A percentile compares a stretch with the other conserved stretches of the same genome.
Conservation (phyloP, 2,797 vertebrate genomes). For the Varecia variegata region DNA sequence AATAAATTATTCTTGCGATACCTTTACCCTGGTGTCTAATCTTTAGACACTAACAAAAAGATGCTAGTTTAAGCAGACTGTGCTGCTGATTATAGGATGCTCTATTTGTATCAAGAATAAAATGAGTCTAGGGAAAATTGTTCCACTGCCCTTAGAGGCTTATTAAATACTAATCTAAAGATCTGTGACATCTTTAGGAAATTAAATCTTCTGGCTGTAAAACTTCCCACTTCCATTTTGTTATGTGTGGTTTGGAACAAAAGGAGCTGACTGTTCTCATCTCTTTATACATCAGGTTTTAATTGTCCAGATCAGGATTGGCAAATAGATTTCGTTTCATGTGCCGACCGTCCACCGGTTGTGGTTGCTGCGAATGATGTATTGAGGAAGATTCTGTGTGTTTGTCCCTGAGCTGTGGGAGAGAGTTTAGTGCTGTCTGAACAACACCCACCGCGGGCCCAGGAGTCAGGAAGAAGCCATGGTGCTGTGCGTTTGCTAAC, state of each 20-base stretch:
- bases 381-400: neutral
- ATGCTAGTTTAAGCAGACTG: neutral
- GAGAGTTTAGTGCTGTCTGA: neutral
- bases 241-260: neutral
- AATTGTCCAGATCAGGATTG: neutral
- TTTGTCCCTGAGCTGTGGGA: neutral
- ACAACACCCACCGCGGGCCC: fast-evolving
- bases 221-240: neutral
- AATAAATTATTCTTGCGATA: neutral
- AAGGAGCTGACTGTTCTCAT: neutral
- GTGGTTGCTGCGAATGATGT: neutral
- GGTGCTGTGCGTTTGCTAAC: fast-evolving
- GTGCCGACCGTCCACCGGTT: neutral
- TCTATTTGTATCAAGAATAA: slow-evolving; percentile 20
- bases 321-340: neutral
- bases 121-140: slow-evolving; percentile 8
- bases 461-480: neutral
- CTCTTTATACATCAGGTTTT: neutral
- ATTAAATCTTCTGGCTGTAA: slow-evolving; percentile 28
- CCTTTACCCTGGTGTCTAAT: neutral
- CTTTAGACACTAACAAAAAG: neutral
- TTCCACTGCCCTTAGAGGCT: slow-evolving; percentile 6
- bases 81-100: neutral
- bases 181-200: slow-evolving; percentile 9
- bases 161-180: slow-evolving; percentile 49